These are phyloP conservation scores for Misgurnus mizolepis DNA, from an alignment of 2,113 vertebrate genomes.

Conservation along the genomic window DNA sequence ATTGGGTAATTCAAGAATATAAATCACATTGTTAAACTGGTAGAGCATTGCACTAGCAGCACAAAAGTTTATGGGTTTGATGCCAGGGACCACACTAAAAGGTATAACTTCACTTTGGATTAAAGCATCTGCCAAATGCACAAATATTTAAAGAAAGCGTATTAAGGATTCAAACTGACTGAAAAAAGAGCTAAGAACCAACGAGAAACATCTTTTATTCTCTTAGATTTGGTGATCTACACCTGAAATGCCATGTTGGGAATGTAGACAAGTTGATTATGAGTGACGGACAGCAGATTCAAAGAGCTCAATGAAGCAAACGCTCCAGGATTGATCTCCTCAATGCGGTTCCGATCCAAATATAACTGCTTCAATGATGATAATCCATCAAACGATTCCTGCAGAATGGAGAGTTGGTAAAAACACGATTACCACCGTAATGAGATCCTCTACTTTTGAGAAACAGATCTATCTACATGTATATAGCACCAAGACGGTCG, in stretches of 20 bases:
- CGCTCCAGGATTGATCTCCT: constrained; percentile 87
- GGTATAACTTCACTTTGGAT: no score
- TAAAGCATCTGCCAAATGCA: no score
- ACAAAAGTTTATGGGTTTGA: no score
- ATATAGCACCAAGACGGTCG: neutral
- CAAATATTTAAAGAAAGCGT: neutral
- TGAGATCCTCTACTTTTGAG: neutral
- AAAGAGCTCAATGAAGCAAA: constrained; percentile 86
- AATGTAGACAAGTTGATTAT: constrained; percentile 88
- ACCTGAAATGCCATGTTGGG: constrained; percentile 91
- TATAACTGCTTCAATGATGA: constrained; percentile 82
- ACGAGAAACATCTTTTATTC: no score
- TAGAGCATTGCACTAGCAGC: no score
- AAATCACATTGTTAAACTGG: no score
- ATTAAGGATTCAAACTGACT: neutral
- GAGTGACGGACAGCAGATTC: constrained; percentile 81
- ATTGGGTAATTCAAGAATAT: neutral
- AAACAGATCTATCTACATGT: neutral
- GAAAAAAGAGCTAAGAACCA: no score
- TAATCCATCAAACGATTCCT: constrained; percentile 88
- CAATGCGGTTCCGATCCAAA: constrained; percentile 80
- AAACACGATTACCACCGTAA: neutral
- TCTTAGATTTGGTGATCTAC: neutral
- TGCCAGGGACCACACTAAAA: no score
- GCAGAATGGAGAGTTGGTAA: neutral